Evolutionary conservation across 2,113 vertebrate genomes (phyloP).

Genomic region (Platichthys stellatus): DNA sequence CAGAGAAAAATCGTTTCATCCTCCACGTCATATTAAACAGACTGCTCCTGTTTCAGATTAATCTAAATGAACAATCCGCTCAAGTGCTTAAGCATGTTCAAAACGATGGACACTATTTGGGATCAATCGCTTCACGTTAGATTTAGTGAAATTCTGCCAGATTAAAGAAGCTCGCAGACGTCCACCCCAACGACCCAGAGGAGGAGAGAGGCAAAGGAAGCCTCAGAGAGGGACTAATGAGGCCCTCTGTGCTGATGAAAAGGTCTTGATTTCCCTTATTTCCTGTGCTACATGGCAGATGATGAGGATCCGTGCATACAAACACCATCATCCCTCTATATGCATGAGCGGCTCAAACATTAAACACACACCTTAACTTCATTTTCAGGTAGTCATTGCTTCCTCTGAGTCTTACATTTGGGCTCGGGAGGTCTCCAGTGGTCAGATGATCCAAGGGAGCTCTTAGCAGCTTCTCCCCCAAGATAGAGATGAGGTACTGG

Average conservation of each 20-base stretch:
- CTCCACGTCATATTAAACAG: constrained; percentile 21
- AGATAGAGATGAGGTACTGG: constrained; percentile 75
- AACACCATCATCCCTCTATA: constrained; percentile 5
- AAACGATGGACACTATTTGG: constrained; percentile 29
- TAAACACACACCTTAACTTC: constrained; percentile 9
- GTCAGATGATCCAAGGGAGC: constrained; percentile 64
- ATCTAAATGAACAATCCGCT: constrained; percentile 23
- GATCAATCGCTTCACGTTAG: constrained; percentile 27
- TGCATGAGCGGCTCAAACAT: not conserved
- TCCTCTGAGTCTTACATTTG: constrained; percentile 83
- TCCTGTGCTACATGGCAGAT: constrained; percentile 18
- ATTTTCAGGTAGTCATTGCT: not conserved
- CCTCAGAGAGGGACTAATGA: constrained; percentile 57
- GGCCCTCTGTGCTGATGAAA: constrained; percentile 30
- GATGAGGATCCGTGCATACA: constrained; percentile 13
- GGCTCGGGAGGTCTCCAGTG: constrained; percentile 82
- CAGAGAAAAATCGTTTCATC: constrained; percentile 35
- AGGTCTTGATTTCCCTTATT: constrained; percentile 30
- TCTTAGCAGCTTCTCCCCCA: constrained; percentile 83
- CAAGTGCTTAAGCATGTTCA: constrained; percentile 22
- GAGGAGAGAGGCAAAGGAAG: constrained; percentile 18
- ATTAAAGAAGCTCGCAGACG: constrained; percentile 32
- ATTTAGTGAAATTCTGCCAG: constrained; percentile 27
- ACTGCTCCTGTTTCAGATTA: not conserved
- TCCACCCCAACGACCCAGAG: constrained; percentile 1